Evolutionary conservation across 1,140 invertebrate genomes (phyloP).

Genomic region (Parasteatoda tepidariorum): DNA sequence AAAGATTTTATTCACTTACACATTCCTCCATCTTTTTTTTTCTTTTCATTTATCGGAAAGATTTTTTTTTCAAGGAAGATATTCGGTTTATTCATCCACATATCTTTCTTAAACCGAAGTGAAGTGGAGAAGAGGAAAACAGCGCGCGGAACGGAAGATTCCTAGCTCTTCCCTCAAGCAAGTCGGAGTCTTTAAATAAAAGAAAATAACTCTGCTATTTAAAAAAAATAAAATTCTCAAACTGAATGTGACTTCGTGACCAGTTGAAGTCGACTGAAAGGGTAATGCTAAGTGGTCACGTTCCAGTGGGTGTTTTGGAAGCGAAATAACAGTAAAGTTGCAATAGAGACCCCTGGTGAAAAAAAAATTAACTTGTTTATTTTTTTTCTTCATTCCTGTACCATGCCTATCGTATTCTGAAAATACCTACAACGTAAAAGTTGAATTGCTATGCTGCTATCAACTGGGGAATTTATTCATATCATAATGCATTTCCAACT

Average conservation of each 20-base stretch:
- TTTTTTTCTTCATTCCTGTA: not conserved
- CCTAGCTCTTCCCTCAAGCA: not conserved
- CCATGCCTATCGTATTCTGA: not conserved
- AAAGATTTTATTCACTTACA: too few relatives aligned
- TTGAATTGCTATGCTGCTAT: not conserved
- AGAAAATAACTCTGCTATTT: conserved; percentile 5
- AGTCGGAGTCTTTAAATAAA: not conserved
- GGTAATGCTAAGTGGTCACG: conserved; percentile 12
- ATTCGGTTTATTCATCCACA: not conserved
- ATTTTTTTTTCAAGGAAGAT: too few relatives aligned
- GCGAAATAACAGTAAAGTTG: not conserved
- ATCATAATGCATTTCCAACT: too few relatives aligned
- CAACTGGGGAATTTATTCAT: not conserved
- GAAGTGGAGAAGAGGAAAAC: not conserved
- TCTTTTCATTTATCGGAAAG: not conserved
- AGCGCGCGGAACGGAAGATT: not conserved
- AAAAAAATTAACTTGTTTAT: not conserved
- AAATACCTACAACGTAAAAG: not conserved
- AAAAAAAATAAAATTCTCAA: conserved; percentile 6
- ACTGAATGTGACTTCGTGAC: conserved; percentile 15
- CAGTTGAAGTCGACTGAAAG: not conserved
- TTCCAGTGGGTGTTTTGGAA: not conserved
- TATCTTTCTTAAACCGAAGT: not conserved
- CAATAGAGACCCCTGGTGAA: not conserved
- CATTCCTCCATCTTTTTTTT: too few relatives aligned